A percentile compares a stretch with the other conserved stretches of the same genome.
phyloP scores from a whole-genome alignment of 1,140 invertebrate genomes.

The Periplaneta americana region DNA sequence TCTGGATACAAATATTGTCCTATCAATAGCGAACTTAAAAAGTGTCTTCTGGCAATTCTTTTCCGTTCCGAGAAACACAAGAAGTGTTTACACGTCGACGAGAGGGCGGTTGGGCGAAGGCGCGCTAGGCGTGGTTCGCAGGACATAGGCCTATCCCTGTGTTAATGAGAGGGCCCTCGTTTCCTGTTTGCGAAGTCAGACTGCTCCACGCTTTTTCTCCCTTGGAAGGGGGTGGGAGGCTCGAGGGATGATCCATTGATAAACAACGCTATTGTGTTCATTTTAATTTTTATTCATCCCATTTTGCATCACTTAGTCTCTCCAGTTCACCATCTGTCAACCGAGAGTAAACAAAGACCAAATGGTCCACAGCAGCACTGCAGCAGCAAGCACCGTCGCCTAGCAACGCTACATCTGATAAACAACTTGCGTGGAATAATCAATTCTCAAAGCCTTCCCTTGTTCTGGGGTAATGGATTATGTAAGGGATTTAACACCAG shows the following conservation, averaged over 20 bases:
- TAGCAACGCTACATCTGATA: slow-evolving; percentile 28
- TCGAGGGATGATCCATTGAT: slow-evolving; percentile 9
- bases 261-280: slow-evolving; percentile 22
- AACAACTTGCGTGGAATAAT: slow-evolving; percentile 29
- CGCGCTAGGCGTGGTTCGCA: neutral
- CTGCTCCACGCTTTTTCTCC: neutral
- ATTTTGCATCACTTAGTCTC: slow-evolving; percentile 23
- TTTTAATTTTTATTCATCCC: slow-evolving; percentile 24
- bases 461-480: slow-evolving; percentile 24
- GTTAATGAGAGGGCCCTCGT: neutral
- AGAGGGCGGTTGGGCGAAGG: too few relatives aligned
- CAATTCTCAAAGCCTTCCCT: slow-evolving; percentile 26
- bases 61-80: too few relatives aligned
- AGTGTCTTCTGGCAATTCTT: too few relatives aligned
- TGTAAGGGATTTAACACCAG: slow-evolving; percentile 24
- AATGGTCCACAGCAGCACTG: slow-evolving; percentile 25
- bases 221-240: neutral
- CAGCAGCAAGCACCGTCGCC: slow-evolving; percentile 15
- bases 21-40: too few relatives aligned
- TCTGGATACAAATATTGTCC: too few relatives aligned
- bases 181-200: neutral
- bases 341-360: slow-evolving; percentile 31
- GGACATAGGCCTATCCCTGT: neutral
- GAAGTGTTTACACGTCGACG: too few relatives aligned
- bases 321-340: slow-evolving; percentile 31